Evolutionary conservation across 2,113 vertebrate species (phyloP), one percentile per base, ranked within the genome.

Genomic region (Carlito syrichta): DNA sequence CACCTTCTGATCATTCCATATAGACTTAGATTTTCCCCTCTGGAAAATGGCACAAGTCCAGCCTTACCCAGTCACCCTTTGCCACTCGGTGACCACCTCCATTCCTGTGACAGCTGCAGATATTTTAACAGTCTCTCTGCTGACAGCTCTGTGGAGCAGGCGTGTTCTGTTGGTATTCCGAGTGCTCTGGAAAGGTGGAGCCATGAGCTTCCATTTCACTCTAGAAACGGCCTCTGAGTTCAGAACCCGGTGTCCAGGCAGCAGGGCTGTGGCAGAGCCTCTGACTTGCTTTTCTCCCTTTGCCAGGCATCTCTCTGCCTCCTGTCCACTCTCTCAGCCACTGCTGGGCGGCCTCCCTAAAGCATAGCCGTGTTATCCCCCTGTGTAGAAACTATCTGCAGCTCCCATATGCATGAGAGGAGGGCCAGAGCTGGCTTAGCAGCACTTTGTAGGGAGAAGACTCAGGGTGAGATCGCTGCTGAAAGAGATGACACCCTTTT

Each of bases 161-260:
- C 0, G 0, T 1, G 1, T n/a, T 5, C n/a, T 20, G 38, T 45
- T 0, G 0, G 40, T 9, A 1, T 10, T 30, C 62, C 19, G 27
- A 45, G n/a, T 20, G 0, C 60, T 45, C 74, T 45, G 56, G 38
- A 66, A 38, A 54, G 77, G 45, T 12, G 0, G 27, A 40, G 77
- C 27, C 27, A 66, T 2, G 50, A 56, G 45, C 35, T 91, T 56
- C 45, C 13, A 50, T n/a, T 74, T 56, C 30, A 48, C 27, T 10
- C 79, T 0, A 1, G 8, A 35, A 17, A 43, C 54, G 14, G 5
- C 25, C 35, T 62, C 56, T 6, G 19, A 25, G n/a, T 43, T 76
- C 60, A 78, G 73, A 32, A 1, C 69, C 68, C 73, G 19, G 14
- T 43, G 54, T 2, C 54, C 19, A 19, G 1, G 1, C 38, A n/a